These are phyloP conservation scores for Polyergus mexicanus DNA, from an alignment of 1,140 invertebrate genomes.

Conservation along the genomic window DNA sequence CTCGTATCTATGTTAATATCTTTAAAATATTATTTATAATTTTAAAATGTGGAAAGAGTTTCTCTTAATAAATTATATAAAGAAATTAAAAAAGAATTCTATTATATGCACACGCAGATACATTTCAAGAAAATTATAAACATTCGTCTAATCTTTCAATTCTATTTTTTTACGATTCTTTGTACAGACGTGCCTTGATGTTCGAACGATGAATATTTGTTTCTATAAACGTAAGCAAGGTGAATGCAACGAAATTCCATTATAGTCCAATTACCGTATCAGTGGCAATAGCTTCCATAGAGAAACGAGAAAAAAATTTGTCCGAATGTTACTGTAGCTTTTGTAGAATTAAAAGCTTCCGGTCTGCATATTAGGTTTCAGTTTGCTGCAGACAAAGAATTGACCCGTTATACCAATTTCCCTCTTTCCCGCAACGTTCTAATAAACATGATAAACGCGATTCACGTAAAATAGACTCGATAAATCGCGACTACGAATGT, in stretches of 20 bases:
- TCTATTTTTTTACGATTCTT: not conserved
- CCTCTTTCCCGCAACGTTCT: not conserved
- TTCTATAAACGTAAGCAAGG: slow-evolving; percentile 22
- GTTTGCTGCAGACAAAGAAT: not conserved
- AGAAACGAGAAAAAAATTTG: slow-evolving; percentile 6
- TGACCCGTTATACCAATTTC: not conserved
- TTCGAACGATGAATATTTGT: not conserved
- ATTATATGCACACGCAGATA: not conserved
- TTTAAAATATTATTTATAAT: not conserved
- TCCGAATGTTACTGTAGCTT: not conserved
- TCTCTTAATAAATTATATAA: not conserved
- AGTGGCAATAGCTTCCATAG: not conserved
- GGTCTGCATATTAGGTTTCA: not conserved
- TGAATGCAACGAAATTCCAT: slow-evolving; percentile 14
- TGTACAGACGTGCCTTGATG: not conserved
- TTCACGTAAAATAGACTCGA: not conserved
- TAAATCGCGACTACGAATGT: not conserved
- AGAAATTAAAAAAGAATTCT: not conserved
- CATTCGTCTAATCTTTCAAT: not conserved
- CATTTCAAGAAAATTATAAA: not conserved
- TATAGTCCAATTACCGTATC: slow-evolving; percentile 16
- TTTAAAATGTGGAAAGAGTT: not conserved
- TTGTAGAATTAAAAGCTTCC: not conserved
- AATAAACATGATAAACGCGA: not conserved
- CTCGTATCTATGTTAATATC: not conserved